Evolutionary conservation across 2,797 vertebrate genomes (phyloP).

Genomic region (Arnoldichthys spilopterus): DNA sequence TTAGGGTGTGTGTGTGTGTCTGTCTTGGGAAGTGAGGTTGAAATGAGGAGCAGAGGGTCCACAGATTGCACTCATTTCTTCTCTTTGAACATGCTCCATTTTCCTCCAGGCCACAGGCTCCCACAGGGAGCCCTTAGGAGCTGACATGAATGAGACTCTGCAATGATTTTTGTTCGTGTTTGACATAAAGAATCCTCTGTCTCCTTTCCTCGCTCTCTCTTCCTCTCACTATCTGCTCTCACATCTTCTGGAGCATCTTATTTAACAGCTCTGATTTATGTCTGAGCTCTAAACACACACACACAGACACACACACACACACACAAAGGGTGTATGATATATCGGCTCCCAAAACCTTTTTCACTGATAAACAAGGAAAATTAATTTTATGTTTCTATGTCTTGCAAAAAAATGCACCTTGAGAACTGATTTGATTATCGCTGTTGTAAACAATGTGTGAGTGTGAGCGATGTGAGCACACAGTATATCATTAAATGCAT

Average conservation of each 20-base stretch:
- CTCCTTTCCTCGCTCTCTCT: neutral
- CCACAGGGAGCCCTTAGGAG: slow-evolving; percentile 43
- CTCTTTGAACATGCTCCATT: slow-evolving; percentile 33
- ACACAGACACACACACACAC: neutral
- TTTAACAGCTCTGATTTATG: neutral
- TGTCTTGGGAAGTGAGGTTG: slow-evolving; percentile 22
- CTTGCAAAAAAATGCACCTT: no score
- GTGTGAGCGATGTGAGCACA: no score
- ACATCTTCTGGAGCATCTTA: neutral
- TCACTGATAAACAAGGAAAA: neutral
- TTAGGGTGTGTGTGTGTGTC: slow-evolving; percentile 21
- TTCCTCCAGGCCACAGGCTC: slow-evolving; percentile 39
- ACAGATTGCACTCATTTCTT: slow-evolving; percentile 25
- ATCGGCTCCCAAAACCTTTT: neutral
- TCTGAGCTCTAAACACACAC: neutral
- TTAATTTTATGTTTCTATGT: neutral
- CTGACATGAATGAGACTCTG: slow-evolving; percentile 39
- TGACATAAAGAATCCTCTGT: slow-evolving; percentile 50
- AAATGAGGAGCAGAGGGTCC: slow-evolving; percentile 28
- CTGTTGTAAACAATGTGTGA: no score
- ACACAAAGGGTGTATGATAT: neutral
- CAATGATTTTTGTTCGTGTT: slow-evolving; percentile 52
- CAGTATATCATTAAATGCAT: no score
- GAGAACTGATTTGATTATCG: no score
- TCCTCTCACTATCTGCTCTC: neutral